Evolutionary conservation across 2,888 invertebrate genomes (phyloP), one percentile per base, ranked within the genome.

Genomic region (Gandaritis pyraliata): DNA sequence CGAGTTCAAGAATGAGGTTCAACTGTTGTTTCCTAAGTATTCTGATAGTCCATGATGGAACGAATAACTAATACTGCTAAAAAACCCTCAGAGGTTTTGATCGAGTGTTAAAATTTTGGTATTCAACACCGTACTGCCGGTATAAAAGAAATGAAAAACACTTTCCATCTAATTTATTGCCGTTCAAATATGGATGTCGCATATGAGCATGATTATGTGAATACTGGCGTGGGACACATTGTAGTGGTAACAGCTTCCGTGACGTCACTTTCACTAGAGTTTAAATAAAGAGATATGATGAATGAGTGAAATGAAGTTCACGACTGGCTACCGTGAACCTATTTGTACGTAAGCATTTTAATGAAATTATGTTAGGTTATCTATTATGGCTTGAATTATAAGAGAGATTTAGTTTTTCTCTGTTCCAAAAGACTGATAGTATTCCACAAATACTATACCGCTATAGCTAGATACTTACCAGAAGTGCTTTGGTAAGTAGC

Each of bases 201-300:
- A 64, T 62, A 51, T 56, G 48, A 30, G 43, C 49, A 56, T 54
- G 60, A 64, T 61, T 66, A 65, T 64, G 62, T 65, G 52, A 59
- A 64, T 68, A 65, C 57, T 67, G 68, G 76, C 74, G 80, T 82
- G 79, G 72, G 77, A 75, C 65, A 61, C 60, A 71, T 74, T 71
- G 64, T 73, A 65, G 64, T 66, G 62, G 70, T 69, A 75, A 75
- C 74, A 66, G 75, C 74, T 78, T 74, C 46, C 58, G 64, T 79
- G 77, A 78, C 75, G 72, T 81, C 76, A 79, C 65, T 48, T 55
- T 39, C n/a, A 56, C 41, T 13, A 33, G 7, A 10, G 33, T 13
- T 39, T 43, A 43, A 30, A 43, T 45, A 43, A 50, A 50, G 50
- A 58, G 51, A 30, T n/a, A n/a, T 58, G 50, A 53, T 38, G 36